phyloP scores from a whole-genome alignment of 2,797 vertebrate genomes.

The Graptemys geographica region DNA sequence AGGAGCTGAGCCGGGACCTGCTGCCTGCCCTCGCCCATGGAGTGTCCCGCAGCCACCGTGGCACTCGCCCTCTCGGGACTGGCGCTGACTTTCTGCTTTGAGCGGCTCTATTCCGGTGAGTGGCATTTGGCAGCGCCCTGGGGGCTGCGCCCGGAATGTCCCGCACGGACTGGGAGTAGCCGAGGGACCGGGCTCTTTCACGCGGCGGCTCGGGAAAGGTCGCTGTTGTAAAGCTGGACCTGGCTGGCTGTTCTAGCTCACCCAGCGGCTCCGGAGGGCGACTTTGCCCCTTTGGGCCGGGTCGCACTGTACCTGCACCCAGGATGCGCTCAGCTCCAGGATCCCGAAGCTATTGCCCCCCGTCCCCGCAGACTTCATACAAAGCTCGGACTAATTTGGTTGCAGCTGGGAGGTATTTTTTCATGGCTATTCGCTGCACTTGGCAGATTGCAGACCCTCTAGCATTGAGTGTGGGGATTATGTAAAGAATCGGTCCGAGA shows the following conservation, averaged over 20 bases:
- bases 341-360: not conserved
- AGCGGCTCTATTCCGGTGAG: conserved; percentile 62
- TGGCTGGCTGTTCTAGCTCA: too few relatives aligned
- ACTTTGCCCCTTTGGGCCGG: too few relatives aligned
- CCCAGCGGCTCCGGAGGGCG: too few relatives aligned
- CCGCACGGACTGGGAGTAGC: too few relatives aligned
- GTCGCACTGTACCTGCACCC: too few relatives aligned
- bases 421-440: not conserved
- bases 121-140: not conserved
- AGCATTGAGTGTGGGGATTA: not conserved
- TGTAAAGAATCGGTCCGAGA: too few relatives aligned
- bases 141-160: too few relatives aligned
- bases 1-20: conserved; percentile 61
- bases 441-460: not conserved
- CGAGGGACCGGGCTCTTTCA: too few relatives aligned
- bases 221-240: too few relatives aligned
- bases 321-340: too few relatives aligned
- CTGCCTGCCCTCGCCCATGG: conserved; percentile 78
- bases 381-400: not conserved
- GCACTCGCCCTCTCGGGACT: conserved; percentile 77
- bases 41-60: conserved; percentile 77
- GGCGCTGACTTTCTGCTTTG: conserved; percentile 76
- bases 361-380: not conserved
- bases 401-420: not conserved
- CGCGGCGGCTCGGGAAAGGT: too few relatives aligned